Evolutionary conservation across 2,888 invertebrate genomes (phyloP).

Genomic region (Polydrusus pterygomalis): DNA sequence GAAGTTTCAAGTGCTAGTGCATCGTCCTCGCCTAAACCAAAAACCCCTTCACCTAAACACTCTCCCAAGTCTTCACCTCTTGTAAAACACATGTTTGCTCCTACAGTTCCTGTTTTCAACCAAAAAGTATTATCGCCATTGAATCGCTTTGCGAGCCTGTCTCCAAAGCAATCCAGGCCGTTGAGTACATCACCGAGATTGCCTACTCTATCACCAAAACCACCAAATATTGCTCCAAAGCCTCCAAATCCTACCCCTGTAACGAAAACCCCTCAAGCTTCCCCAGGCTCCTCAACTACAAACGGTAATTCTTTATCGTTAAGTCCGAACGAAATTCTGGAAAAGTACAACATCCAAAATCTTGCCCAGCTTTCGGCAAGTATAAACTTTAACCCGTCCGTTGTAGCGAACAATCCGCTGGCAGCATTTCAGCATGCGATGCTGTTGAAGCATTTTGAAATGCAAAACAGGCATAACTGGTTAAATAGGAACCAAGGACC

Average conservation of each 20-base stretch:
- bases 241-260: conserved; percentile 34
- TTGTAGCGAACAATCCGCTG: conserved; percentile 61
- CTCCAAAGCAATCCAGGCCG: conserved; percentile 27
- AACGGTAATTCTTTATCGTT: conserved; percentile 49
- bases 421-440: conserved; percentile 70
- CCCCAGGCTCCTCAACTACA: conserved; percentile 31
- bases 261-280: conserved; percentile 9
- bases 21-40: conserved; percentile 33
- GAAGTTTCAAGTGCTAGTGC: conserved; percentile 36
- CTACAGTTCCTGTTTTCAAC: conserved; percentile 49
- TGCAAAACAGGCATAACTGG: conserved; percentile 70
- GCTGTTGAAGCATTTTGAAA: conserved; percentile 69
- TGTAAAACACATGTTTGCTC: conserved; percentile 63
- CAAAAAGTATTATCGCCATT: conserved; percentile 34
- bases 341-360: conserved; percentile 71
- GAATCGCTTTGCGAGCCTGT: conserved; percentile 21
- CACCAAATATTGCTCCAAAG: conserved; percentile 3
- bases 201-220: conserved; percentile 34
- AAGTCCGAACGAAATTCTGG: conserved; percentile 68
- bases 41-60: conserved; percentile 58
- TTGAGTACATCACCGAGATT: conserved; percentile 29
- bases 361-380: conserved; percentile 69
- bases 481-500: conserved; percentile 66
- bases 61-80: conserved; percentile 64
- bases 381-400: conserved; percentile 66